A percentile compares a stretch with the other conserved stretches of the same genome.
These are phyloP conservation scores for Cerastis leucographa DNA, from an alignment of 2,888 invertebrate species.

Conservation along the genomic window DNA sequence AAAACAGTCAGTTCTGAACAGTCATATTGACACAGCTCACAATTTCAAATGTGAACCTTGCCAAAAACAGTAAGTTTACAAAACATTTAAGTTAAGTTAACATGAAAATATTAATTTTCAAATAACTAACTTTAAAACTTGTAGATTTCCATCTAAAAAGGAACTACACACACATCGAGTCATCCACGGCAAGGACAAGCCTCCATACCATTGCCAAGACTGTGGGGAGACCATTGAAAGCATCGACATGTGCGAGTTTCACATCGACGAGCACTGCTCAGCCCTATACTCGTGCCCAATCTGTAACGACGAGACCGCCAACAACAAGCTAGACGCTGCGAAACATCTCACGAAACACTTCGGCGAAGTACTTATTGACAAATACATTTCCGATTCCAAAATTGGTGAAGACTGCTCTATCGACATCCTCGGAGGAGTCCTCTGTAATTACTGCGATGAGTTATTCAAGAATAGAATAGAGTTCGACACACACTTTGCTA, in stretches of 20 bases:
- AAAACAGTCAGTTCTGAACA: slow-evolving; percentile 77
- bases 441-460: slow-evolving; percentile 89
- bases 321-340: slow-evolving; percentile 73
- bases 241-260: slow-evolving; percentile 79
- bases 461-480: slow-evolving; percentile 87
- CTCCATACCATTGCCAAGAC: slow-evolving; percentile 80
- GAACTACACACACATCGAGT: slow-evolving; percentile 81
- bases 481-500: slow-evolving; percentile 89
- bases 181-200: slow-evolving; percentile 77
- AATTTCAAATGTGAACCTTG: slow-evolving; percentile 80
- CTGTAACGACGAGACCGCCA: slow-evolving; percentile 77
- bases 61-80: slow-evolving; percentile 80
- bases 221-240: slow-evolving; percentile 77
- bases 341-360: slow-evolving; percentile 83
- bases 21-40: slow-evolving; percentile 80
- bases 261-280: slow-evolving; percentile 81
- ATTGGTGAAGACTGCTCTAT: slow-evolving; percentile 85
- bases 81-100: not conserved
- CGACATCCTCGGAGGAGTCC: slow-evolving; percentile 84
- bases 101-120: not conserved
- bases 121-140: slow-evolving; percentile 48
- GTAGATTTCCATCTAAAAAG: slow-evolving; percentile 81
- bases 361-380: slow-evolving; percentile 70
- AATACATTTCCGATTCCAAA: slow-evolving; percentile 56
- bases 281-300: slow-evolving; percentile 83